phyloP scores from a whole-genome alignment of 2,888 invertebrate species.

The Yponomeuta malinellus region DNA sequence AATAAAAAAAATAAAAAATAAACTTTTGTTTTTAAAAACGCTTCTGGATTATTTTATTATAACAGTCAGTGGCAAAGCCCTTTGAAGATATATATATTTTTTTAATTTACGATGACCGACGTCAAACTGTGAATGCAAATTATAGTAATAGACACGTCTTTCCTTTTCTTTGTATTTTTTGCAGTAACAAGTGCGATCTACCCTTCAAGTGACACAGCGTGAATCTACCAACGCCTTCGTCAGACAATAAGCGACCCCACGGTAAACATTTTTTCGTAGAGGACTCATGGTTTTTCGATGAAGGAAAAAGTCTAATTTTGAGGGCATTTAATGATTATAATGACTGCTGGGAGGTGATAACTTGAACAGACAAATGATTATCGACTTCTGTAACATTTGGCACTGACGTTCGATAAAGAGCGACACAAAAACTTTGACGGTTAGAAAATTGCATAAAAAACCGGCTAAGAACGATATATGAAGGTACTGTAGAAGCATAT shows the following conservation, averaged over 20 bases:
- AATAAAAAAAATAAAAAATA: too few relatives aligned
- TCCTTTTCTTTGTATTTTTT: not conserved
- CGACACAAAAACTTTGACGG: not conserved
- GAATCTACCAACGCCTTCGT: not conserved
- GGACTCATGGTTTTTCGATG: too few relatives aligned
- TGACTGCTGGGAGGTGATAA: not conserved
- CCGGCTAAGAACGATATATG: not conserved
- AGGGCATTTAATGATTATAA: not conserved
- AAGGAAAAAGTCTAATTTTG: not conserved
- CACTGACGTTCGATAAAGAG: not conserved
- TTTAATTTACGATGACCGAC: too few relatives aligned
- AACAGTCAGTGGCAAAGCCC: too few relatives aligned
- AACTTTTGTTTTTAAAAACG: too few relatives aligned
- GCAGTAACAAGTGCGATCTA: not conserved
- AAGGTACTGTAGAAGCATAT: not conserved
- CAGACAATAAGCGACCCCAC: not conserved
- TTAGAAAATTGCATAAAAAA: not conserved
- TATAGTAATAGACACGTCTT: not conserved
- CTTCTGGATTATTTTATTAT: too few relatives aligned
- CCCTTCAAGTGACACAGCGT: not conserved
- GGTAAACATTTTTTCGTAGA: not conserved
- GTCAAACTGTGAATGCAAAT: not conserved
- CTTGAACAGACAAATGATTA: not conserved
- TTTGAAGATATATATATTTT: too few relatives aligned
- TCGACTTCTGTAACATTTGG: slow-evolving; percentile 5